Percentiles rank a stretch among this genome's conserved stretches.
phyloP scores from a whole-genome alignment of 2,888 invertebrate species.

The Frankliniella fusca region DNA sequence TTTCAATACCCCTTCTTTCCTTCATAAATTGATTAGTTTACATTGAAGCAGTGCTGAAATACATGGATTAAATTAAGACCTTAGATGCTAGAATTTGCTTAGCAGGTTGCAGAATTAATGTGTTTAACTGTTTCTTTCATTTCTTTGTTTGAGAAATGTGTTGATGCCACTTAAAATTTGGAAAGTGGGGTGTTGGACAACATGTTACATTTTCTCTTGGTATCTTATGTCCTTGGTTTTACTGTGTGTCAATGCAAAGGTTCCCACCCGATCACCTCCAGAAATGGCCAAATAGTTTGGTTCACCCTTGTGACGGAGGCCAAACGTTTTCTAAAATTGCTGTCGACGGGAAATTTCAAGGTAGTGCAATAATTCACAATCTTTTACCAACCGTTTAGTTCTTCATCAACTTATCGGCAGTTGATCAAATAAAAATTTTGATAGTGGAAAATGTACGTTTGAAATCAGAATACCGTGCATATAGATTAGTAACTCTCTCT shows the following conservation, averaged over 20 bases:
- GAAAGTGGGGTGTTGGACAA: not conserved
- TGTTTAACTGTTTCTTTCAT: not conserved
- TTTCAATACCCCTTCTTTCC: conserved; percentile 20
- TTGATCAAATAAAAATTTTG: not conserved
- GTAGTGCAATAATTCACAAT: conserved; percentile 23
- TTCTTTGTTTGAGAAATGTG: not conserved
- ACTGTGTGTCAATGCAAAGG: conserved; percentile 24
- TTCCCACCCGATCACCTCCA: conserved; percentile 25
- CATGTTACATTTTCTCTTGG: conserved; percentile 2
- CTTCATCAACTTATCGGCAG: not conserved
- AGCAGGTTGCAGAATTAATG: not conserved
- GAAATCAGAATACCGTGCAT: not conserved
- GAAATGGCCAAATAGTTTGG: conserved; percentile 17
- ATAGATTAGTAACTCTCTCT: not conserved
- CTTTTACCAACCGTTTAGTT: not conserved
- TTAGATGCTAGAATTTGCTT: not conserved
- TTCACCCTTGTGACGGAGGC: conserved; percentile 4
- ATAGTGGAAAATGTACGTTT: not conserved
- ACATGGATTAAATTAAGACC: not conserved
- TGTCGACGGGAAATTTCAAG: conserved; percentile 12
- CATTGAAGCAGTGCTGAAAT: too few species aligned
- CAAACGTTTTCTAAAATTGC: conserved; percentile 18
- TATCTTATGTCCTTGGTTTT: conserved; percentile 21
- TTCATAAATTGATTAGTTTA: not conserved
- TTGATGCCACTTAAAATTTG: not conserved